phyloP scores from a whole-genome alignment of 2,888 invertebrate genomes.

The Periphyllus acericola region DNA sequence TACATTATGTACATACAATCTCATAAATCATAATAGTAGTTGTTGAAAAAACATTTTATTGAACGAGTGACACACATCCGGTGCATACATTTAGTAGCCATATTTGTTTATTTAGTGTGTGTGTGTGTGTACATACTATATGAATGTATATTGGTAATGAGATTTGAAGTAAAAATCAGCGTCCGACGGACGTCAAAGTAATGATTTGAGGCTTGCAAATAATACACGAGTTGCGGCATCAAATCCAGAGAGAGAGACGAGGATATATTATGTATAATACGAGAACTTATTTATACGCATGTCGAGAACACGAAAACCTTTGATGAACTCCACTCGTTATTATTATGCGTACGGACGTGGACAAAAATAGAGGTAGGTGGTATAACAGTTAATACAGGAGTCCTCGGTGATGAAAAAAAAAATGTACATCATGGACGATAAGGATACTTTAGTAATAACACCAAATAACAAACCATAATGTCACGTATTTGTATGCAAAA shows the following conservation, averaged over 20 bases:
- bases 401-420: background rate
- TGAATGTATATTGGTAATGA: background rate
- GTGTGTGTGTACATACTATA: background rate
- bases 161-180: background rate
- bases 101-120: too few relatives aligned
- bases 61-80: too few relatives aligned
- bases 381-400: background rate
- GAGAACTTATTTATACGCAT: background rate
- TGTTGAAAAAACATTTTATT: too few relatives aligned
- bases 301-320: background rate
- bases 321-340: background rate
- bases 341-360: background rate
- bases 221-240: background rate
- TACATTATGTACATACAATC: too few relatives aligned
- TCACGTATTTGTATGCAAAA: too few relatives aligned
- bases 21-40: too few relatives aligned
- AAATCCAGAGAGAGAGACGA: background rate
- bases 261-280: background rate
- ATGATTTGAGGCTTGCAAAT: background rate
- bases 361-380: background rate
- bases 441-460: background rate
- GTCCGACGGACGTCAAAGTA: background rate
- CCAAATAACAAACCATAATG: too few relatives aligned
- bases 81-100: too few relatives aligned
- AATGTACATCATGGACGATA: background rate